Percentiles rank a stretch among this genome's conserved stretches.
Conservation (phyloP, 2,113 vertebrate species). For the Columba livia region DNA sequence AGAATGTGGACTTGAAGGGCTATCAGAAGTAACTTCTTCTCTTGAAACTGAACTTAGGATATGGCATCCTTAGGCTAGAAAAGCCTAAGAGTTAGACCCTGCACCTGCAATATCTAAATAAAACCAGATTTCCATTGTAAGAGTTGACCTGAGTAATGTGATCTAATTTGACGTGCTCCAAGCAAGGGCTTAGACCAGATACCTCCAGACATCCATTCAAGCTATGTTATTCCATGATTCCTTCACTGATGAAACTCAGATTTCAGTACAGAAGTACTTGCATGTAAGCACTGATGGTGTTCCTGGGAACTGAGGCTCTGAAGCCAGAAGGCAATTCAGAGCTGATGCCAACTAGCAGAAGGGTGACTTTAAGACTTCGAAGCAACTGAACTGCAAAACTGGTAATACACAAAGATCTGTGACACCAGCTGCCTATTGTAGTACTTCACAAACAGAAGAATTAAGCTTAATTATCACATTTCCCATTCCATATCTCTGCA, state of each 20-base stretch:
- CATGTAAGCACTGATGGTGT: rapidly evolving
- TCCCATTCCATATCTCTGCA: not conserved
- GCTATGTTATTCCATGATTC: not conserved
- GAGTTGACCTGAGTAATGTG: not conserved
- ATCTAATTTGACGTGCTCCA: not conserved
- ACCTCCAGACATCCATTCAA: not conserved
- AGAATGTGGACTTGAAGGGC: not conserved
- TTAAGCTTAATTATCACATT: slow-evolving; percentile 13
- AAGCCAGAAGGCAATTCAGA: not conserved
- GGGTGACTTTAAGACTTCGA: not conserved
- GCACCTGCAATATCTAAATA: not conserved
- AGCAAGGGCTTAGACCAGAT: not conserved
- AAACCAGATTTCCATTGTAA: not conserved
- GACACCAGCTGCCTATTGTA: not conserved
- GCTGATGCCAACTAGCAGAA: not conserved
- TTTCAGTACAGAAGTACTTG: not conserved
- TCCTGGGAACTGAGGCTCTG: not conserved
- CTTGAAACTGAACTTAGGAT: not conserved
- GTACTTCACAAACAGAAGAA: not conserved
- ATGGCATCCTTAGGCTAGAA: not conserved
- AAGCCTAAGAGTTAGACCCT: not conserved
- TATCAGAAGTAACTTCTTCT: not conserved
- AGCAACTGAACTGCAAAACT: not conserved
- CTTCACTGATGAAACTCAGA: not conserved
- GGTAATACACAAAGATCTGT: not conserved